Evolutionary conservation across 2,888 invertebrate species (phyloP).

Genomic region (Leptogaster cylindrica): DNA sequence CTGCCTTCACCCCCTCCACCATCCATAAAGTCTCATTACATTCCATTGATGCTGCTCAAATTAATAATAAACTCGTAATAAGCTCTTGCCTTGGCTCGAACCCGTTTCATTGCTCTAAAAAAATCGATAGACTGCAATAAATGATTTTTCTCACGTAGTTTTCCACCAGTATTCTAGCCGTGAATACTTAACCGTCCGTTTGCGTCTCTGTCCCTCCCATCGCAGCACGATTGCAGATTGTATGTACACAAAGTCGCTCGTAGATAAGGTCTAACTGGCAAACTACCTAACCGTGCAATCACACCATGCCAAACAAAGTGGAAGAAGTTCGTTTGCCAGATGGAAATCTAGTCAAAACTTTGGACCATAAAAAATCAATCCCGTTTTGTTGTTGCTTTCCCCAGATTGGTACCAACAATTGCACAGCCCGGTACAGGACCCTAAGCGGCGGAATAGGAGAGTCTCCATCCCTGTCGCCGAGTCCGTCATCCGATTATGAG

Average conservation of each 20-base stretch:
- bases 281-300: constrained; percentile 17
- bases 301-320: constrained; percentile 14
- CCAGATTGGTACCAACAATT: constrained; percentile 63
- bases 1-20: too few relatives aligned
- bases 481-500: constrained; percentile 74
- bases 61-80: constrained; percentile 30
- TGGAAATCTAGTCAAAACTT: constrained; percentile 36
- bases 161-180: constrained; percentile 6
- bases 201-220: neutral
- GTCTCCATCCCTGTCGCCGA: constrained; percentile 66
- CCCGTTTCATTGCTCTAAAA: neutral
- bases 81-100: neutral
- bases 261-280: constrained; percentile 17
- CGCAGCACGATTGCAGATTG: neutral
- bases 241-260: constrained; percentile 36
- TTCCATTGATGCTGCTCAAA: constrained; percentile 16
- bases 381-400: constrained; percentile 30
- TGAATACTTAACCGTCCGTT: constrained; percentile 14
- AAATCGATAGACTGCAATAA: constrained; percentile 36
- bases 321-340: constrained; percentile 36
- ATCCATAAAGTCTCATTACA: too few relatives aligned
- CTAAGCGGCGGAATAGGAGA: constrained; percentile 67
- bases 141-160: constrained; percentile 35
- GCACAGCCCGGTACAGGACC: constrained; percentile 62
- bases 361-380: constrained; percentile 29